Conservation (phyloP, 2,113 vertebrate genomes). For the Eptatretus burgeri region DNA sequence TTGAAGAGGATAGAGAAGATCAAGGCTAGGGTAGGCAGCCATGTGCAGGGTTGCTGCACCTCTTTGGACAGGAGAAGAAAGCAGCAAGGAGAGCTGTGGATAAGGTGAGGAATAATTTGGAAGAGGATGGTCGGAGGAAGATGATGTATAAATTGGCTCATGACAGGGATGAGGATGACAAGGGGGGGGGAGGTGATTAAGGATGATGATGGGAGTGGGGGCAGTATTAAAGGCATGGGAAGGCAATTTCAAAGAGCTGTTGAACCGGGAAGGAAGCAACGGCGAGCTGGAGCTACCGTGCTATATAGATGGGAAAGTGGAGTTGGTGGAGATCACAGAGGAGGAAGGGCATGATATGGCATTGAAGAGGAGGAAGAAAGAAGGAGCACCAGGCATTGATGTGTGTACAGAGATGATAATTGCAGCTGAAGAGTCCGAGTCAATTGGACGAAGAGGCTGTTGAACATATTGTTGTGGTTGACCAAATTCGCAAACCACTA, state of each 20-base stretch:
- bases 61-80: too few species aligned
- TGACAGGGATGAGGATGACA: neutral
- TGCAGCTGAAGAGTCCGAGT: too few species aligned
- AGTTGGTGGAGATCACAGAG: neutral
- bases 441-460: too few species aligned
- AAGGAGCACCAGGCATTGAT: neutral
- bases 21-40: too few species aligned
- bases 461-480: too few species aligned
- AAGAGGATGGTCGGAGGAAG: neutral
- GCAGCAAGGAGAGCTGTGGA: neutral
- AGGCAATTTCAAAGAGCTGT: neutral
- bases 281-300: neutral
- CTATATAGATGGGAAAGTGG: neutral
- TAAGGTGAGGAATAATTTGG: neutral
- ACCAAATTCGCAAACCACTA: too few species aligned
- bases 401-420: too few species aligned
- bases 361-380: neutral
- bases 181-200: neutral
- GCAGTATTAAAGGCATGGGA: neutral
- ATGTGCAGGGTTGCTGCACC: too few species aligned
- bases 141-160: neutral
- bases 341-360: neutral
- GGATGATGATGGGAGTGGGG: neutral
- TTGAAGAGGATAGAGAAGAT: too few species aligned
- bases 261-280: neutral